Base-by-base conservation (phyloP, 2,113 vertebrate genomes). In the Theristicus caerulescens region DNA sequence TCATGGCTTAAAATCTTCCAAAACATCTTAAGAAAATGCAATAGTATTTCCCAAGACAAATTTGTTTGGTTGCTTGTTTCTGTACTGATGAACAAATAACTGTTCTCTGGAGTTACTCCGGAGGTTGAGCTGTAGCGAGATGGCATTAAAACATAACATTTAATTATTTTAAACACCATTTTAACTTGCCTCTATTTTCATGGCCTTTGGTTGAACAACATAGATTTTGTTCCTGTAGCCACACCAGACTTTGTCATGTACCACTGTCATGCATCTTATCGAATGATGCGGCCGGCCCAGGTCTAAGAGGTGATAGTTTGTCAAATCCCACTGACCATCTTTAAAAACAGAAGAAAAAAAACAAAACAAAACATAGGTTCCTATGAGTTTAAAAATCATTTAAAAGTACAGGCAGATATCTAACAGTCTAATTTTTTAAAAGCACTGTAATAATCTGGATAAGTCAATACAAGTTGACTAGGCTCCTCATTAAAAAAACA, bases 311-410 rank as follows among this genome's bases (percentile, higher is more conserved):
- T 99, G 99, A 95, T 99, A 99, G 98, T 99, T 99, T 22, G 98
- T 99, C 97, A 99, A 98, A 96, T 99, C 99, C 99, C 99, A 99
- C 96, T 99, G 99, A 59, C 99, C 99, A 76, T 99, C 99, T 99
- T 97, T n/a, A 93, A 86, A 91, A 91, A 52, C 74, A 94, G n/a
- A 73, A 86, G 49, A 16, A 62, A 86, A 65, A 49, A 66, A 42
- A 9, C 10, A 73, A 22, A 62, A 21, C 26, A 88, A 52, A 70
- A 29, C 16, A 67, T 4, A 59, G 25, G 18, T 65, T 90, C 44
- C 58, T 89, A 36, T 73, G 13, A 71, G 26, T 17, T 55, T 34
- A 84, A 44, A 80, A 34, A 29, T 58, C 3, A 59, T 76, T 64
- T 24, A 20, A 2, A 84, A 93, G 32, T 25, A 61, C 65, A 67